Conservation (phyloP, 2,113 vertebrate genomes). For the Ascaphus truei region DNA sequence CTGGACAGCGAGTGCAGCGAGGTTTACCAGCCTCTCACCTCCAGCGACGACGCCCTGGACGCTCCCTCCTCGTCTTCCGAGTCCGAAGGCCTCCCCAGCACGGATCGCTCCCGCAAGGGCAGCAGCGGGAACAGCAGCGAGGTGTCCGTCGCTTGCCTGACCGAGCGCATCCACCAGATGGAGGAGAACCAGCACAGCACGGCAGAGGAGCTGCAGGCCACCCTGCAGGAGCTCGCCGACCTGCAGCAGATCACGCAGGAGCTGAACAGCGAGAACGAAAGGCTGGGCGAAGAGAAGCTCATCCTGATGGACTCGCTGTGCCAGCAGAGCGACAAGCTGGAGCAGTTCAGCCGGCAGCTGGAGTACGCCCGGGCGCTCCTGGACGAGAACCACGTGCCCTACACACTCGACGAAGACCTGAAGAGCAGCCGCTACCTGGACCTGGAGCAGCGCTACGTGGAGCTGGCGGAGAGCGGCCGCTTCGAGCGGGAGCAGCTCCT, state of each 20-base stretch:
- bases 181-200: constrained; percentile 96
- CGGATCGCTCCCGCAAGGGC: constrained; percentile 78
- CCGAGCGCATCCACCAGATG: constrained; percentile 93
- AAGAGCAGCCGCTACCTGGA: constrained; percentile 92
- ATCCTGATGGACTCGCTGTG: constrained; percentile 94
- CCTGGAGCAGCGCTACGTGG: constrained; percentile 86
- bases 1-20: constrained; percentile 92
- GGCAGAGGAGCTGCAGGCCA: constrained; percentile 90
- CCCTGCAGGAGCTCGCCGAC: constrained; percentile 86
- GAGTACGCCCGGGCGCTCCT: constrained; percentile 85
- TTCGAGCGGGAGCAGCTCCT: constrained; percentile 91
- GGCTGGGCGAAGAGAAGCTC: constrained; percentile 88
- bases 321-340: constrained; percentile 89
- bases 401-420: constrained; percentile 82
- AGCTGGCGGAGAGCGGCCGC: constrained; percentile 83
- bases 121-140: constrained; percentile 83
- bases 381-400: constrained; percentile 83
- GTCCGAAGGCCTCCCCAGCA: constrained; percentile 80
- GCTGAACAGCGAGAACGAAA: constrained; percentile 88
- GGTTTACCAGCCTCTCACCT: constrained; percentile 89
- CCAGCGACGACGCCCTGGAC: constrained; percentile 88
- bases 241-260: constrained; percentile 93
- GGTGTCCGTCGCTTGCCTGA: constrained; percentile 87
- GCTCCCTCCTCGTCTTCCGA: constrained; percentile 81
- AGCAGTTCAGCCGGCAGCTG: constrained; percentile 82